Evolutionary conservation across 1,140 invertebrate genomes (phyloP).

Genomic region (Leucophenga varia): DNA sequence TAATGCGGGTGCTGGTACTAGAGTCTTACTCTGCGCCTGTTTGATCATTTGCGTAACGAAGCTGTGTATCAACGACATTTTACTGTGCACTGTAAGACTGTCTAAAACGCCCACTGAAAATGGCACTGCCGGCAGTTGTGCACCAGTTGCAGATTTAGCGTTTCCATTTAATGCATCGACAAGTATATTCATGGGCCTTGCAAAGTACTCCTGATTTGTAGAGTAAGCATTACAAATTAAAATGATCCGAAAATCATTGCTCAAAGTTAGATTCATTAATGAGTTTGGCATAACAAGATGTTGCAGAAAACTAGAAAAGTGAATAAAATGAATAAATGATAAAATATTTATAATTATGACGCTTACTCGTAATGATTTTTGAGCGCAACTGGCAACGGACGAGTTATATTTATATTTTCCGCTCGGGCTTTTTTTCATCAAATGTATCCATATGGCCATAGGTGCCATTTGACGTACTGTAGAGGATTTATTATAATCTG

Average conservation of each 20-base stretch:
- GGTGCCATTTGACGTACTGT: conserved; percentile 89
- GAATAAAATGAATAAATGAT: background rate
- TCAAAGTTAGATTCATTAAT: conserved; percentile 66
- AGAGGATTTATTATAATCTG: conserved; percentile 82
- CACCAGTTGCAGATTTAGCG: conserved; percentile 63
- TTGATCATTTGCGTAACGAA: conserved; percentile 54
- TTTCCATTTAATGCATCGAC: conserved; percentile 85
- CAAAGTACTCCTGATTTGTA: conserved; percentile 82
- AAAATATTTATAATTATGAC: background rate
- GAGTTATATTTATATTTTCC: conserved; percentile 74
- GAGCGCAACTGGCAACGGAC: conserved; percentile 79
- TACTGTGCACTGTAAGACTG: conserved; percentile 93
- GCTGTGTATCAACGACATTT: conserved; percentile 94
- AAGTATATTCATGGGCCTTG: conserved; percentile 82
- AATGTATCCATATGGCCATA: conserved; percentile 95
- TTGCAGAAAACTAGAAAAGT: conserved; percentile 71
- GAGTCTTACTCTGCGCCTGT: conserved; percentile 71
- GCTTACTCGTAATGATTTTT: conserved; percentile 81
- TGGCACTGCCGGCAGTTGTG: conserved; percentile 67
- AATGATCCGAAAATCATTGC: conserved; percentile 85
- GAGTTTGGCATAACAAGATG: conserved; percentile 75
- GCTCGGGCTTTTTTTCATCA: conserved; percentile 89
- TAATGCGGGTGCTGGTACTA: conserved; percentile 81
- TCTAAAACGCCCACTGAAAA: conserved; percentile 90
- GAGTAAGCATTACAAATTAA: conserved; percentile 94